These are phyloP conservation scores for Apostichopus parvimensis DNA, from an alignment of 35 echinoderm and acorn worm species.

Conservation along the genomic window DNA sequence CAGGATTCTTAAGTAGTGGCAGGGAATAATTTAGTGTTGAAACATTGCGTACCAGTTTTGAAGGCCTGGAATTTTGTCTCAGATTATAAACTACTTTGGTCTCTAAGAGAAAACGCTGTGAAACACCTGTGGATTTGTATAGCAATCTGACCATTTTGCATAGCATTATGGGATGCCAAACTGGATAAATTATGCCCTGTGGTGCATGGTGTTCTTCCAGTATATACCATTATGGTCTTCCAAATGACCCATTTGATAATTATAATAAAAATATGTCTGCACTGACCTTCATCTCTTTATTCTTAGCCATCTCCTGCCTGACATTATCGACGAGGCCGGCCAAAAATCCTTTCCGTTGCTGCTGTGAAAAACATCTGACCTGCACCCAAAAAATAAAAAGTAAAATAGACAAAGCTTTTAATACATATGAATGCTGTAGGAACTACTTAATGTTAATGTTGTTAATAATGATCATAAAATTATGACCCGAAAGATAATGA, in stretches of 20 bases:
- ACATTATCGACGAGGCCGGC: slow-evolving; percentile 84
- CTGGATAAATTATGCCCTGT: too few relatives aligned
- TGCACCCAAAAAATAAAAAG: slow-evolving; percentile 21
- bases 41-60: too few relatives aligned
- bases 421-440: neutral
- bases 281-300: slow-evolving; percentile 96
- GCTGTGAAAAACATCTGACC: slow-evolving; percentile 81
- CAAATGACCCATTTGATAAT: too few relatives aligned
- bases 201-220: too few relatives aligned
- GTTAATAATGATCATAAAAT: neutral
- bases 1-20: too few relatives aligned
- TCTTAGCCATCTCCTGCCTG: slow-evolving; percentile 85
- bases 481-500: neutral
- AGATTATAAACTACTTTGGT: too few relatives aligned
- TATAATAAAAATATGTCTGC: too few relatives aligned
- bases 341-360: slow-evolving; percentile 79
- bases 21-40: too few relatives aligned
- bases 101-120: too few relatives aligned
- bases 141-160: neutral
- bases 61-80: too few relatives aligned
- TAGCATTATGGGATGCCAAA: neutral
- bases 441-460: neutral
- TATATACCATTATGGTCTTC: too few relatives aligned
- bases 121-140: too few relatives aligned
- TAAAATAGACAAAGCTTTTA: neutral